Percentiles rank a stretch among this genome's conserved stretches.
These are phyloP conservation scores for Nicator chloris DNA, from an alignment of 2,113 vertebrate genomes.

Conservation along the genomic window DNA sequence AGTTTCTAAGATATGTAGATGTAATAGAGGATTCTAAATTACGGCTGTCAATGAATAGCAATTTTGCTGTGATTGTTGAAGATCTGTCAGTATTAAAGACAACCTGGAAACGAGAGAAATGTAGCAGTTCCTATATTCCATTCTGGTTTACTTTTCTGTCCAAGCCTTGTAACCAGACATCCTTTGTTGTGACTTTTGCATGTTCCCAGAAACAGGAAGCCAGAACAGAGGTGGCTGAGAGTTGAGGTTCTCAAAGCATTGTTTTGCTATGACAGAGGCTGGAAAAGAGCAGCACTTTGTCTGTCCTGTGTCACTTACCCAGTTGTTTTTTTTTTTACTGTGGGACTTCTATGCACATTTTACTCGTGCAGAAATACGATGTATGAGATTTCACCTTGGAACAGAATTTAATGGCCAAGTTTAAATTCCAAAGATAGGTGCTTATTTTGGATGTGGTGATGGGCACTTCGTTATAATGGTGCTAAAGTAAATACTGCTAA, in stretches of 20 bases:
- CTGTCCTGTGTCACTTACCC: background rate
- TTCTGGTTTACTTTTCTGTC: conserved; percentile 53
- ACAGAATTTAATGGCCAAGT: background rate
- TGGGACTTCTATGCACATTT: background rate
- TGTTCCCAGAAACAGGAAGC: conserved; percentile 44
- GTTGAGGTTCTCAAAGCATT: conserved; percentile 11
- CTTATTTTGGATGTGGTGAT: conserved; percentile 58
- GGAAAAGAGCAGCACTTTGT: background rate
- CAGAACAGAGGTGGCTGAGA: conserved; percentile 23
- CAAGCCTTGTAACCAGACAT: conserved; percentile 53
- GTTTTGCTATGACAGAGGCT: background rate
- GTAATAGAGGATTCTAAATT: conserved; percentile 56
- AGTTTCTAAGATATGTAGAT: conserved; percentile 40
- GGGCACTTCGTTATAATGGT: conserved; percentile 35
- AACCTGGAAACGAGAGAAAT: conserved; percentile 56
- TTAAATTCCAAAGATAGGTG: conserved; percentile 44
- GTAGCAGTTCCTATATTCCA: conserved; percentile 28
- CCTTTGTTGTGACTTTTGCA: conserved; percentile 57
- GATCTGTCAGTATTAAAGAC: conserved; percentile 62
- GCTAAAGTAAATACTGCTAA: conserved; percentile 56
- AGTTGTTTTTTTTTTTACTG: background rate
- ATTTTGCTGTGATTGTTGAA: conserved; percentile 36
- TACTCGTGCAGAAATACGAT: background rate
- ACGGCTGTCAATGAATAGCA: conserved; percentile 58
- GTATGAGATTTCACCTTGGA: conserved; percentile 36